Conservation (phyloP, 1,140 invertebrate genomes). For the Eulimnadia texana region DNA sequence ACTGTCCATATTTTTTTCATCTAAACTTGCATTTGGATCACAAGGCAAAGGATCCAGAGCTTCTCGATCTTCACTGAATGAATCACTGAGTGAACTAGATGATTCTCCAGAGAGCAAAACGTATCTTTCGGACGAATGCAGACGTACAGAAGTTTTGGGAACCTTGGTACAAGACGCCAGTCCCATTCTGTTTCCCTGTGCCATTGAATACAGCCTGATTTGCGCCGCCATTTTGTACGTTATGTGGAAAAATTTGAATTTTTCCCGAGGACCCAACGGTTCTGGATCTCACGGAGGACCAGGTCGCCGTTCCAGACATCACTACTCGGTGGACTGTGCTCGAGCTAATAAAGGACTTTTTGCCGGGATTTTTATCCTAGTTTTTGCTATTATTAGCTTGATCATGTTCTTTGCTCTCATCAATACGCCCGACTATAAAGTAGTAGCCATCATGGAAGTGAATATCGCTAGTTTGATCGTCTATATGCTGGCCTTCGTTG, state of each 20-base stretch:
- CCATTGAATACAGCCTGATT: conserved; percentile 53
- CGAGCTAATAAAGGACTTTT: conserved; percentile 38
- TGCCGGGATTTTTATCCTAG: conserved; percentile 35
- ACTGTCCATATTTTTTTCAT: too few relatives aligned
- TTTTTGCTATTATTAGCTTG: conserved; percentile 66
- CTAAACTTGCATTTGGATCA: too few relatives aligned
- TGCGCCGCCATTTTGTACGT: conserved; percentile 47
- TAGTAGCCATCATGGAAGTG: conserved; percentile 60
- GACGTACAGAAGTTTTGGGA: conserved; percentile 42
- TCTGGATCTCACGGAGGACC: neutral
- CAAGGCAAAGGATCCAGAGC: too few relatives aligned
- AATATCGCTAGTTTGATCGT: conserved; percentile 80
- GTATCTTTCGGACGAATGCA: conserved; percentile 45
- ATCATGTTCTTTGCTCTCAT: conserved; percentile 82
- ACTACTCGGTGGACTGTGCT: conserved; percentile 38
- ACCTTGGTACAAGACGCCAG: conserved; percentile 45
- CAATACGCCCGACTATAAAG: conserved; percentile 35
- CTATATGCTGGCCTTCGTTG: conserved; percentile 67
- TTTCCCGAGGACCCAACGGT: neutral
- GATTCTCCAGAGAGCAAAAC: neutral
- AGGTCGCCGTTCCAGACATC: conserved; percentile 25
- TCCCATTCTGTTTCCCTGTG: conserved; percentile 52
- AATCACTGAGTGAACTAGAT: too few relatives aligned
- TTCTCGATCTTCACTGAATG: too few relatives aligned
- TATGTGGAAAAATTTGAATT: conserved; percentile 40